phyloP scores from a whole-genome alignment of 2,888 invertebrate species.

The Colostygia pectinataria region DNA sequence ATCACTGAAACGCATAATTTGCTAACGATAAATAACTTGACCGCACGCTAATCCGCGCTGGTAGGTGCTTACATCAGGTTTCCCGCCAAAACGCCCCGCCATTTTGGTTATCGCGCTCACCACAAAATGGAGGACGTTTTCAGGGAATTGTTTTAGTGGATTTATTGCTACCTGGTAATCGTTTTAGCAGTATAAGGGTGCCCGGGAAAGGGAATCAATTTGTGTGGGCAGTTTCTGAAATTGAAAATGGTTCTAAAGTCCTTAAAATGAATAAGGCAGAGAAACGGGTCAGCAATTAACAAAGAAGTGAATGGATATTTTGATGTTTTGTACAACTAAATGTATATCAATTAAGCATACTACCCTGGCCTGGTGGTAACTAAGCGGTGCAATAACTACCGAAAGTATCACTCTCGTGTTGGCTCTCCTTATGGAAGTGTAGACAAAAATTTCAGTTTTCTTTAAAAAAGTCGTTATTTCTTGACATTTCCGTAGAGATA shows the following conservation, averaged over 20 bases:
- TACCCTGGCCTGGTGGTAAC: too few species aligned
- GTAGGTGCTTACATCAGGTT: constrained; percentile 35
- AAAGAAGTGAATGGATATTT: too few species aligned
- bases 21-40: constrained; percentile 34
- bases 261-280: too few species aligned
- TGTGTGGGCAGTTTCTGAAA: constrained; percentile 6
- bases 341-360: too few species aligned
- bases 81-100: constrained; percentile 43
- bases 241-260: not conserved
- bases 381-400: too few species aligned
- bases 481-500: too few species aligned
- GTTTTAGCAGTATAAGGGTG: constrained; percentile 8
- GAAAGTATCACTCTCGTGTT: too few species aligned
- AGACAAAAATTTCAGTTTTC: too few species aligned
- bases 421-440: too few species aligned
- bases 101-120: constrained; percentile 52
- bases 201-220: constrained; percentile 9
- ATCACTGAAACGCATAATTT: constrained; percentile 18
- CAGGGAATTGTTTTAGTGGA: constrained; percentile 33
- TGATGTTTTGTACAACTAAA: too few species aligned
- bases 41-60: constrained; percentile 35
- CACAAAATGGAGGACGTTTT: constrained; percentile 60
- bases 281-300: too few species aligned
- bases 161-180: constrained; percentile 18
- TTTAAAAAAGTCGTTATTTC: too few species aligned